phyloP scores from a whole-genome alignment of 2,113 vertebrate species.

The Poecile atricapillus region DNA sequence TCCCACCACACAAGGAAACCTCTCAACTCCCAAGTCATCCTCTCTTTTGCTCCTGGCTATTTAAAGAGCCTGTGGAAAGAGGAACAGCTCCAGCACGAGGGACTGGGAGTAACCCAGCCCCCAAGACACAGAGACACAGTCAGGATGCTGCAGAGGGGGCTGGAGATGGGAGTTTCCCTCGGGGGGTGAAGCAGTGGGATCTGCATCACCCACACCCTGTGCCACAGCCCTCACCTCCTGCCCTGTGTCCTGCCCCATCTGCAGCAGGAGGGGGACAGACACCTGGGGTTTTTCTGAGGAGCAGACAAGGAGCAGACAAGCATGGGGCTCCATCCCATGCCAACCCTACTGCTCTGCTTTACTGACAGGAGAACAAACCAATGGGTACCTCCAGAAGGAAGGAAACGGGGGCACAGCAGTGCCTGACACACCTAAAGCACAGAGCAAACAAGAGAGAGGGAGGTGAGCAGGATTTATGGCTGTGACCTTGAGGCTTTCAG shows the following conservation, averaged over 20 bases:
- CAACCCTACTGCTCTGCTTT: neutral
- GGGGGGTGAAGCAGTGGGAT: neutral
- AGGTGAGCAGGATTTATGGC: neutral
- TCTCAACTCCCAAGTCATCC: neutral
- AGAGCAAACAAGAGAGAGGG: neutral
- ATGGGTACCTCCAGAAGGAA: neutral
- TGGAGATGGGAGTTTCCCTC: neutral
- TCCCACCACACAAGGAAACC: neutral
- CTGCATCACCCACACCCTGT: neutral
- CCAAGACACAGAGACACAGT: rapidly evolving
- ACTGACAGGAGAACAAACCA: neutral
- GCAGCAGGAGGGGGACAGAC: neutral
- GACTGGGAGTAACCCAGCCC: neutral
- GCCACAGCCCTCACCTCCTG: neutral
- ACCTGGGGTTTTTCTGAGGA: neutral
- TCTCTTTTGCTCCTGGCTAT: neutral
- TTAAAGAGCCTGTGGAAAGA: neutral
- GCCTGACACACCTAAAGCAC: neutral
- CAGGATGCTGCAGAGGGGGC: neutral
- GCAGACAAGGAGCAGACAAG: rapidly evolving
- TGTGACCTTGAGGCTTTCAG: conserved; percentile 2
- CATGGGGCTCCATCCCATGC: neutral
- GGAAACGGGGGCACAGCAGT: rapidly evolving
- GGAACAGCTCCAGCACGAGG: neutral
- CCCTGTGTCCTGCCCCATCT: neutral